These are phyloP conservation scores for Sarcophaga carnaria DNA, from an alignment of 2,888 invertebrate species.

Conservation along the genomic window DNA sequence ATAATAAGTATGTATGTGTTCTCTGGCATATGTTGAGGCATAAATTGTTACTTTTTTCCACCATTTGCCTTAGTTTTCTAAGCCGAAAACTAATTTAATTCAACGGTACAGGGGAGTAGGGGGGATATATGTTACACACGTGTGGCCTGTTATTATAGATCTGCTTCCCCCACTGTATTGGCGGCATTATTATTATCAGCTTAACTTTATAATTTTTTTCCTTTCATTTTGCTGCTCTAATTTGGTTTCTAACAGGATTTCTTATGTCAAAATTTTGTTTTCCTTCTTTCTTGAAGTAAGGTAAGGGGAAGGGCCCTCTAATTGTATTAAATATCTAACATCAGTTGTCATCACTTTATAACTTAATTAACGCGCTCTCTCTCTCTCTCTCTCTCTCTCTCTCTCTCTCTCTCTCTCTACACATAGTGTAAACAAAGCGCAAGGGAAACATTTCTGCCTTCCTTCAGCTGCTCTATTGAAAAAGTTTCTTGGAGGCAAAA, in stretches of 20 bases:
- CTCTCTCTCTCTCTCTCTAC: background rate
- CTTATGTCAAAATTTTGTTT: no score
- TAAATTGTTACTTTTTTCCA: constrained; percentile 7
- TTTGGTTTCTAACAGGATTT: no score
- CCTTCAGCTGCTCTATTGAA: no score
- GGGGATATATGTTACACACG: constrained; percentile 14
- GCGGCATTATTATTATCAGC: constrained; percentile 39
- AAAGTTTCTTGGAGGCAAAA: no score
- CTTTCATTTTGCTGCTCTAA: background rate
- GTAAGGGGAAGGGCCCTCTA: background rate
- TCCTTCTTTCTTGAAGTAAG: no score
- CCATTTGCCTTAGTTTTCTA: no score
- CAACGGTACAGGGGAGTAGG: background rate
- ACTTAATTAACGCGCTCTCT: constrained; percentile 52
- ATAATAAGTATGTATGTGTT: background rate
- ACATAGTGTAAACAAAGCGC: background rate
- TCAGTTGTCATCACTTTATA: constrained; percentile 36
- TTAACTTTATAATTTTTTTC: background rate
- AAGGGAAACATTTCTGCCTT: no score
- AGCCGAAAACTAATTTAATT: constrained; percentile 19
- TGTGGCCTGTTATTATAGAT: constrained; percentile 30
- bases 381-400: no score
- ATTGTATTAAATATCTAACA: constrained; percentile 45
- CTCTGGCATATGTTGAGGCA: constrained; percentile 16
- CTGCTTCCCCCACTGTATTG: background rate